phyloP scores from a whole-genome alignment of 2,888 invertebrate species.

The Dolichomitus sp. region DNA sequence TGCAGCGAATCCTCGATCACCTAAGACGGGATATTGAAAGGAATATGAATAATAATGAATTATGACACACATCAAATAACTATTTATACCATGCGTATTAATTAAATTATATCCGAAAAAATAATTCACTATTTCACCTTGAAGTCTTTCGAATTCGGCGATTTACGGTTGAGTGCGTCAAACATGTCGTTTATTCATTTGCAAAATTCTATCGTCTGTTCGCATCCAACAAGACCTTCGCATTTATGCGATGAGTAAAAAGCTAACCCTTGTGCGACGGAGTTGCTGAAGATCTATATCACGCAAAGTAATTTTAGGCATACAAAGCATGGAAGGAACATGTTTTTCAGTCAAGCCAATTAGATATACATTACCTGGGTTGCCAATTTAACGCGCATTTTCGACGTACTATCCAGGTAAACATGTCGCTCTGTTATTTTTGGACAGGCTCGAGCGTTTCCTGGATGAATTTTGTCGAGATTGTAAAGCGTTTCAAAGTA shows the following conservation, averaged over 20 bases:
- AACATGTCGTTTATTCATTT: constrained; percentile 37
- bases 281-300: constrained; percentile 41
- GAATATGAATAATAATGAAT: no score
- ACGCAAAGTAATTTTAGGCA: no score
- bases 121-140: neutral
- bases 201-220: constrained; percentile 43
- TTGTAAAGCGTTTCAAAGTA: neutral
- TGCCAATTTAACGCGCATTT: constrained; percentile 52
- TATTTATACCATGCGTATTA: neutral
- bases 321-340: no score
- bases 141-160: neutral
- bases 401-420: constrained; percentile 46
- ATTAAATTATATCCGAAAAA: neutral
- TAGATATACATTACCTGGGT: constrained; percentile 12
- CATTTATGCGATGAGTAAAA: constrained; percentile 39
- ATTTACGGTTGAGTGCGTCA: constrained; percentile 51
- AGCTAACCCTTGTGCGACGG: constrained; percentile 41
- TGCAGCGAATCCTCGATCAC: neutral
- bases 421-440: constrained; percentile 53
- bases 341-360: no score
- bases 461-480: neutral
- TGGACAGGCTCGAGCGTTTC: constrained; percentile 41
- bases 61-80: no score
- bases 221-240: constrained; percentile 10
- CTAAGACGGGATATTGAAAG: neutral